Evolutionary conservation across 1,140 invertebrate species (phyloP).

Genomic region (Trachelipus rathkii): DNA sequence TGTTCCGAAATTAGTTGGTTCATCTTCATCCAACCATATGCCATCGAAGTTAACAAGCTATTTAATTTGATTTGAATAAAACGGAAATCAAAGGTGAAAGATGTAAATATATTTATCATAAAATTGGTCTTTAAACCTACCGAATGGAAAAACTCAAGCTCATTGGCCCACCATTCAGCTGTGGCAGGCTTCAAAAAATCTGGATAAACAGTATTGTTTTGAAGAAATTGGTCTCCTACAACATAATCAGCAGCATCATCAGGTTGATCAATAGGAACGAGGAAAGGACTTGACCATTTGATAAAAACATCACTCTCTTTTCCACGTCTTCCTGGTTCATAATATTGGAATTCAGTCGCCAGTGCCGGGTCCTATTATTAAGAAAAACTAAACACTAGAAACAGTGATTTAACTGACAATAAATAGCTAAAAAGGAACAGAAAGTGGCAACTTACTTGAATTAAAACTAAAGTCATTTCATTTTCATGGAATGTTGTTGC

Average conservation of each 20-base stretch:
- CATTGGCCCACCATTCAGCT: slow-evolving; percentile 42
- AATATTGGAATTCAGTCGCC: slow-evolving; percentile 36
- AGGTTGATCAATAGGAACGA: slow-evolving; percentile 40
- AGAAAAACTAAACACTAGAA: no score
- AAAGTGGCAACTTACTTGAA: slow-evolving; percentile 28
- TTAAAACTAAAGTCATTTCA: slow-evolving; percentile 34
- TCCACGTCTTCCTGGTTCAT: slow-evolving; percentile 30
- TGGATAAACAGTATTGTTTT: slow-evolving; percentile 42
- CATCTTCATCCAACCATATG: slow-evolving; percentile 47
- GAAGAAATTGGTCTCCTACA: slow-evolving; percentile 41
- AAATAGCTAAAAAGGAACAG: no score
- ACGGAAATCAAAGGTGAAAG: background rate
- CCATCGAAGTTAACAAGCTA: slow-evolving; percentile 30
- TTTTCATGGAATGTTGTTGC: slow-evolving; percentile 49
- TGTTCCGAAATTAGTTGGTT: slow-evolving; percentile 51
- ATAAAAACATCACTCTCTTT: slow-evolving; percentile 38
- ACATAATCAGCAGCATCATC: slow-evolving; percentile 31
- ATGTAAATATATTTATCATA: background rate
- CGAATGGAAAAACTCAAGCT: slow-evolving; percentile 39
- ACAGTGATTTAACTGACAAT: no score
- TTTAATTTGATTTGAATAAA: background rate
- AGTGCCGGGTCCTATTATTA: slow-evolving; percentile 30
- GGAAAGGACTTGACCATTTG: slow-evolving; percentile 35
- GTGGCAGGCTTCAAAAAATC: slow-evolving; percentile 44
- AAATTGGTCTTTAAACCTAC: background rate